These are phyloP conservation scores for Platypus cylindrus DNA, from an alignment of 2,888 invertebrate species.

Conservation along the genomic window DNA sequence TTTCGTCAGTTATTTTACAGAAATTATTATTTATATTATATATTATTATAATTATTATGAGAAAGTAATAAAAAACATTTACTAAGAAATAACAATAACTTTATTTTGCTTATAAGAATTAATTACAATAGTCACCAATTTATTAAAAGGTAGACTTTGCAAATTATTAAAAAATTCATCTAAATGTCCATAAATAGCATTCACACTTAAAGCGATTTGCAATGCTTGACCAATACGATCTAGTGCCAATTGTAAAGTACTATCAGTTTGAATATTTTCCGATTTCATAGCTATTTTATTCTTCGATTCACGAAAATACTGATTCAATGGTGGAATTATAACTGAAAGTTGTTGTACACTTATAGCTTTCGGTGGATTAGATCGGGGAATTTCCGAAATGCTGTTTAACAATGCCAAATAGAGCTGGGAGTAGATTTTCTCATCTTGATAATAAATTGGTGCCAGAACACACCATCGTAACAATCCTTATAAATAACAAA, in stretches of 20 bases:
- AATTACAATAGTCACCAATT: slow-evolving; percentile 50
- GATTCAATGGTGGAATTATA: slow-evolving; percentile 21
- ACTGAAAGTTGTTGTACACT: slow-evolving; percentile 47
- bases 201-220: slow-evolving; percentile 65
- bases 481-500: slow-evolving; percentile 30
- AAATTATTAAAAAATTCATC: slow-evolving; percentile 51
- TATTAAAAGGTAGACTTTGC: slow-evolving; percentile 50
- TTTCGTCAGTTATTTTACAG: no score
- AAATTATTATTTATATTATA: no score
- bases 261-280: slow-evolving; percentile 19
- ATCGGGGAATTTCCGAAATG: slow-evolving; percentile 41
- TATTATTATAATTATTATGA: no score
- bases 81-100: slow-evolving; percentile 14
- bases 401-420: slow-evolving; percentile 56
- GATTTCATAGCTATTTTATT: slow-evolving; percentile 18
- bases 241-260: slow-evolving; percentile 44
- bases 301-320: slow-evolving; percentile 20
- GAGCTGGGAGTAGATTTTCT: slow-evolving; percentile 48
- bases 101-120: slow-evolving; percentile 39
- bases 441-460: slow-evolving; percentile 40
- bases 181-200: slow-evolving; percentile 69
- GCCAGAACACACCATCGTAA: slow-evolving; percentile 64
- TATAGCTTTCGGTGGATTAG: slow-evolving; percentile 46
- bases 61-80: no score
- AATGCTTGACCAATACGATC: slow-evolving; percentile 75